These are phyloP conservation scores for Epizoanthus illoricatus DNA, from an alignment of 92 coral and sea anemone genomes.

Conservation along the genomic window DNA sequence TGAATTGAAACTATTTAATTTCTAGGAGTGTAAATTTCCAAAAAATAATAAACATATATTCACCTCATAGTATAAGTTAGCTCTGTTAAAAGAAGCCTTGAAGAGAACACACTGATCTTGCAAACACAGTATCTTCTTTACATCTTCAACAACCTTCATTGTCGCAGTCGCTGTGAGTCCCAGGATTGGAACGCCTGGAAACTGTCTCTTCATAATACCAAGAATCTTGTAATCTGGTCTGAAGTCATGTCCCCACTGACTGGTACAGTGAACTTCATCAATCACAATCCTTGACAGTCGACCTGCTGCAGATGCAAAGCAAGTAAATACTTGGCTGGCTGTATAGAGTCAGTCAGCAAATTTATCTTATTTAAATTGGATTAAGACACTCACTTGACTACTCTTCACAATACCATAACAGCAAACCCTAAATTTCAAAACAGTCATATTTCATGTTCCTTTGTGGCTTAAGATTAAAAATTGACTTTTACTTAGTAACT, in stretches of 20 bases:
- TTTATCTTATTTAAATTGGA: no score
- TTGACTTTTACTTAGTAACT: no score
- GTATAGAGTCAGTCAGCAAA: background rate
- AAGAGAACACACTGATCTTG: constrained; percentile 74
- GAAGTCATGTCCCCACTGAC: constrained; percentile 99
- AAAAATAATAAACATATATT: no score
- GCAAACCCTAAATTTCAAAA: no score
- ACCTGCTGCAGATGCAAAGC: constrained; percentile 58
- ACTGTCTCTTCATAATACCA: constrained; percentile 94
- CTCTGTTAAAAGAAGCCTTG: constrained; percentile 92
- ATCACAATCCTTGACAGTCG: constrained; percentile 83
- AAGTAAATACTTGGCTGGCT: background rate
- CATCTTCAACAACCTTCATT: constrained; percentile 89
- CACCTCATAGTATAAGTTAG: constrained; percentile 95
- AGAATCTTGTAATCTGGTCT: constrained; percentile 98
- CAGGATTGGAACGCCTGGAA: constrained; percentile 85
- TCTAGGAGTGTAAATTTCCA: no score
- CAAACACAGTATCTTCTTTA: constrained; percentile 86
- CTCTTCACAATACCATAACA: no score
- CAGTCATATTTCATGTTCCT: no score
- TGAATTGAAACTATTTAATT: no score
- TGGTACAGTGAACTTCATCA: constrained; percentile 96
- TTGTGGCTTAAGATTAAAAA: no score
- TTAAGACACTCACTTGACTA: no score
- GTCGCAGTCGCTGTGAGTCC: constrained; percentile 99